Conservation (phyloP, 1,140 invertebrate genomes). For the Drosophila nannoptera region DNA sequence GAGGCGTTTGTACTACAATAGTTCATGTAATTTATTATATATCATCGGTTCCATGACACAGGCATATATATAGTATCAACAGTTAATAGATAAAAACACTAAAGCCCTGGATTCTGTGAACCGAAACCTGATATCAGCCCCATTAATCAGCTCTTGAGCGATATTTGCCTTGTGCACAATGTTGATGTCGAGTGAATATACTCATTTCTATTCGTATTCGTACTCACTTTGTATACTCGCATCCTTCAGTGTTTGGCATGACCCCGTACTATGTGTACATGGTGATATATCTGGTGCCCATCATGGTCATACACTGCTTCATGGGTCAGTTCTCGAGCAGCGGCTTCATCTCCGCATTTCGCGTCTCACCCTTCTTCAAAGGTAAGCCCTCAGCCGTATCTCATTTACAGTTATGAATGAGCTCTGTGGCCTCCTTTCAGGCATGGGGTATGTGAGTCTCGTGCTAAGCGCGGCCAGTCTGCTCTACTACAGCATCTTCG, state of each 20-base stretch:
- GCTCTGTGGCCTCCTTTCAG: conserved; percentile 22
- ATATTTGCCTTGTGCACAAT: no score
- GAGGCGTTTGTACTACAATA: neutral
- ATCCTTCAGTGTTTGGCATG: conserved; percentile 48
- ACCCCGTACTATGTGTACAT: conserved; percentile 61
- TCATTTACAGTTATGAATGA: neutral
- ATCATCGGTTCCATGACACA: no score
- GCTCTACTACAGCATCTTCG: conserved; percentile 64
- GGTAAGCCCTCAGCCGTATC: conserved; percentile 38
- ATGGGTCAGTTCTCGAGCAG: conserved; percentile 76
- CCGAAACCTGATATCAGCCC: no score
- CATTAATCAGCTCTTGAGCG: no score
- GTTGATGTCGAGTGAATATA: no score
- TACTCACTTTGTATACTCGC: neutral
- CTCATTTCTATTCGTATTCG: no score
- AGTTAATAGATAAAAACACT: no score
- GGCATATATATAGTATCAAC: no score
- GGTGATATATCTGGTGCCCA: conserved; percentile 59
- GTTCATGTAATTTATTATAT: neutral
- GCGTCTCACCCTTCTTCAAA: conserved; percentile 73
- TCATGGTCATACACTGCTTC: conserved; percentile 71
- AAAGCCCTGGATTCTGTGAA: no score
- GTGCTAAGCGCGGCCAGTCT: conserved; percentile 48
- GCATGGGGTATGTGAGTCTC: conserved; percentile 69
- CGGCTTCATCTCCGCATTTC: conserved; percentile 72